Percentiles rank a stretch among this genome's conserved stretches.
Evolutionary conservation across 2,113 vertebrate genomes (phyloP).

Genomic region (Ardeotis arabs): DNA sequence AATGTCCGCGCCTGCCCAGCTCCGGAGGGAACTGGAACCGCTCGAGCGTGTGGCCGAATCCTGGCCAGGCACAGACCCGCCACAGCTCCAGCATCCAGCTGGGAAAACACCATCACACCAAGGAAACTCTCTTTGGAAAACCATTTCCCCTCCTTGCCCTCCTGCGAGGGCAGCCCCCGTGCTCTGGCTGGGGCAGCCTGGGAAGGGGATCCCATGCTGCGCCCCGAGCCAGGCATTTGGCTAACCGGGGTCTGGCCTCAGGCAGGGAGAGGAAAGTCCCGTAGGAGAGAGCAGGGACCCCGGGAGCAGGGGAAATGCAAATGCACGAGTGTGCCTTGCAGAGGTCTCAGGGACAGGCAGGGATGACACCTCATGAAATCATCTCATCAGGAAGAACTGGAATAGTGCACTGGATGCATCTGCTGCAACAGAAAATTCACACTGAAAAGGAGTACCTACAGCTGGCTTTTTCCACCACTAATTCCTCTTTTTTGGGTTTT

Average conservation of each 20-base stretch:
- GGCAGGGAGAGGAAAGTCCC: neutral
- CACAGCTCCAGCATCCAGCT: neutral
- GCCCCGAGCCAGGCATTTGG: rapidly evolving
- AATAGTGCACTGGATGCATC: neutral
- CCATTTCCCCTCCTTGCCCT: neutral
- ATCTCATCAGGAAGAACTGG: neutral
- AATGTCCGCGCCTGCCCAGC: neutral
- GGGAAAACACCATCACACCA: neutral
- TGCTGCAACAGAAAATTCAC: neutral
- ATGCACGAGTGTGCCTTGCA: neutral
- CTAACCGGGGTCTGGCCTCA: rapidly evolving
- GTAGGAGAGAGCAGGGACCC: neutral
- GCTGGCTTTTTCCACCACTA: neutral
- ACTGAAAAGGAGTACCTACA: neutral
- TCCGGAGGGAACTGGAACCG: neutral
- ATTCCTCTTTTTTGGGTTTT: no score
- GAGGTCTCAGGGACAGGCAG: neutral
- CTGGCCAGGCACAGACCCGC: neutral
- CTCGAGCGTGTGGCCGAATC: rapidly evolving
- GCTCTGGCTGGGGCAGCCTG: neutral
- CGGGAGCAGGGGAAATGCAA: neutral
- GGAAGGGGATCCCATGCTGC: neutral
- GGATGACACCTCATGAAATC: neutral
- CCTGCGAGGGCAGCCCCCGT: neutral
- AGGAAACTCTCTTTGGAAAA: neutral